Base-by-base conservation (phyloP, 1,140 invertebrate species). In the Copidosoma floridanum region DNA sequence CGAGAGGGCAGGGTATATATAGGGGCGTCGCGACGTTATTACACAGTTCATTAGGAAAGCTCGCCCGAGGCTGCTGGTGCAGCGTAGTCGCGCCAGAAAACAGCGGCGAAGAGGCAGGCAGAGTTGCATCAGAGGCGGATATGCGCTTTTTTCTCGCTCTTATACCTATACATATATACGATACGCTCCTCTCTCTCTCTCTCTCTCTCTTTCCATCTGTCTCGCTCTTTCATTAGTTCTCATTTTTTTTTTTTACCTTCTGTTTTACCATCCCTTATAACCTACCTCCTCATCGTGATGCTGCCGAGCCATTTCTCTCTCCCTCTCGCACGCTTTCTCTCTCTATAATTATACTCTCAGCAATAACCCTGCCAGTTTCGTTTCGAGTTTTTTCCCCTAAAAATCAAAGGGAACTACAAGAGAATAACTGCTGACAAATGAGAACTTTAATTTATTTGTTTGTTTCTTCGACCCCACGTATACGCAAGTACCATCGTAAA, bases 11-110 rank as follows among this genome's bases (percentile, higher is more conserved):
- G 29, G 29, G 29, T 32, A 6, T 32, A 8, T 32, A 12, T 12
- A 32, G 29, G 46, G 44, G 35, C 46, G 52, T 54, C 61, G 63
- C 63, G 69, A 71, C 69, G 63, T 67, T 71, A 69, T 69, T 71
- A 62, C 54, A 63, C 52, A 54, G 55, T 65, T 65, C 60, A 65
- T 65, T 65, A 65, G 52, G 56, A 59, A 58, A 59, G n/a, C 43
- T 5, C 24, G 55, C 61, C 56, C 11, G 50, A 58, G 55, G 56
- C 43, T 2, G 11, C 29, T 32, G 6, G 29, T 40, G 24, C 21
- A 24, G 29, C 21, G 43, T 6, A n/a, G 0, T 8, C 11, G 14
- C 3, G 26, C 27, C 20, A 43, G 4, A 38, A 14, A n/a, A n/a
- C n/a, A n/a, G n/a, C n/a, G n/a, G 35, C 7, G 16, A 21, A 40